Base-by-base conservation (phyloP, 2,888 invertebrate genomes). In the Scrobipalpa costella region DNA sequence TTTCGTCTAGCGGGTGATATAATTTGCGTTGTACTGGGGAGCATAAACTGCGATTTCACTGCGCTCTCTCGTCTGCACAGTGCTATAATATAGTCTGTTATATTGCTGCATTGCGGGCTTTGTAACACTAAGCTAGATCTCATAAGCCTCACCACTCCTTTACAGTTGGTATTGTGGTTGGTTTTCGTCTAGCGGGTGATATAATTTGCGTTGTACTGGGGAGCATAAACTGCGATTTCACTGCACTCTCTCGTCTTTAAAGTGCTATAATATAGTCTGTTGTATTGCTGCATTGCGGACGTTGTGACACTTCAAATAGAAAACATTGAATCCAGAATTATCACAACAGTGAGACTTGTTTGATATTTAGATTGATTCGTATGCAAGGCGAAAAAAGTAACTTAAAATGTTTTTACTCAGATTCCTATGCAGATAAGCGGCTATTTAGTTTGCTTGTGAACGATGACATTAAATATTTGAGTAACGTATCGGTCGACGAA, bases 201-300 rank as follows among this genome's bases (percentile, higher is more conserved):
- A 44, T 44, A 44, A 44, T 44, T 44, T 44, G 44, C 44, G 44
- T 44, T 44, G 44, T 44, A 44, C 44, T 21, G 17, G 33, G 69
- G 66, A 69, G 70, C 69, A 76, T 77, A 79, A 80, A 79, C 74
- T 78, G 79, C 77, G 74, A 75, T 78, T 79, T 40, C n/a, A 40
- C 63, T 52, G 66, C 67, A 72, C 63, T 70, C 44, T 68, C 69
- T 68, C 73, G 71, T 70, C 73, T 40, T 11, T n/a, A 40, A 13
- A 11, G 38, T 38, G 7, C 38, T 9, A 11, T 71, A n/a, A n/a
- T n/a, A 38, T n/a, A n/a, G n/a, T n/a, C n/a, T 15, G 63, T 36
- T 57, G 34, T 36, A 7, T 73, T 73, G 73, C 71, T 74, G 78
- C 77, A 79, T 66, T 78, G 79, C 77, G 69, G 77, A 64, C 67